Evolutionary conservation across 2,797 vertebrate genomes (phyloP), one percentile per base, ranked within the genome.

Genomic region (Oophaga sylvatica): DNA sequence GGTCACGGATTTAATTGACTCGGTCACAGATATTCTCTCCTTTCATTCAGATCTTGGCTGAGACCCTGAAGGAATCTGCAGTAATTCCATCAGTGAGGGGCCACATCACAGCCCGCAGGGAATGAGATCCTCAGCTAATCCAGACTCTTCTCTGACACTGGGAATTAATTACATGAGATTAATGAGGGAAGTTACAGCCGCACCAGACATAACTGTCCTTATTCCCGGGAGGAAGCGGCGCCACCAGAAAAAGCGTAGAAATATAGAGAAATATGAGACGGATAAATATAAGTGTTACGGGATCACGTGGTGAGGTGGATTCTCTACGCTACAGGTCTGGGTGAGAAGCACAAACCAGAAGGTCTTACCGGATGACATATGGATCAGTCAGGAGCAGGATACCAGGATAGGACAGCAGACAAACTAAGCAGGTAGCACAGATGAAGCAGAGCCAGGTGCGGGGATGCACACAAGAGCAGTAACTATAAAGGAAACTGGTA

Each of bases 171-270:
- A 70, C 5, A 56, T 19, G 45, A 53, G 81, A 82, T 57, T 70
- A 82, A 82, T 31, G 80, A 70, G 63, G 35, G 60, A 81, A 81
- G 17, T 45, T 35, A 60, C 79, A 81, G 19, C 26, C 78, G 17
- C 17, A 17, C 22, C 22, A 57, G 53, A 29, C 56, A 3, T 12
- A 8, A 11, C 48, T 11, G 48, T 53, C 48, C 48, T 53, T 11
- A 29, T 10, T 12, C 65, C 65, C n/a, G 20, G 35, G 67, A 22
- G 62, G 62, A 29, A 60, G 57, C 31, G 67, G 15, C 3, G 26
- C 31, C 17, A 8, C 31, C 13, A 29, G 12, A 5, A 31, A 26
- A 26, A 1, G 16, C 13, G 5, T 41, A 41, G 70, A 59, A 19
- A 75, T 31, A 75, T 45, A 48, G 41, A 48, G 48, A 48, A 31